A percentile compares a stretch with the other conserved stretches of the same genome.
Evolutionary conservation across 2,113 vertebrate genomes (phyloP).

Genomic region (Phylloscopus trochiloides): DNA sequence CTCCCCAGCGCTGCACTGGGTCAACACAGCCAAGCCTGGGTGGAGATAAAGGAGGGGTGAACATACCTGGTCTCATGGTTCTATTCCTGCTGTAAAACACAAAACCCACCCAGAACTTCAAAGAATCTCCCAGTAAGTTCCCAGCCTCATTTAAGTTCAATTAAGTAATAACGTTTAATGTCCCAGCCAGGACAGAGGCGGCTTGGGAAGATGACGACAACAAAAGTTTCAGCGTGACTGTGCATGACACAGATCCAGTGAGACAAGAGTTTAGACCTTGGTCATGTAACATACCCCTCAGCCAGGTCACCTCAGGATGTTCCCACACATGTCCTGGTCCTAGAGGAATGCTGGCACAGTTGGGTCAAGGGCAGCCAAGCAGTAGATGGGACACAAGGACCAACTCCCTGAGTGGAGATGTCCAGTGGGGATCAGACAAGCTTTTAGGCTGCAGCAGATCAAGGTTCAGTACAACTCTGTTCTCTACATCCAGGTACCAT

Average conservation of each 20-base stretch:
- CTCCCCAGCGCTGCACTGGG: background rate
- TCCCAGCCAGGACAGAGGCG: background rate
- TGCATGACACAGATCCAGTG: accelerated
- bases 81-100: background rate
- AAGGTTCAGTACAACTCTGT: no score
- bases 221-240: background rate
- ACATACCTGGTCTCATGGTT: background rate
- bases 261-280: background rate
- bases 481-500: background rate
- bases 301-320: background rate
- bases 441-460: background rate
- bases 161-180: background rate
- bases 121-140: background rate
- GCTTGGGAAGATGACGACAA: background rate
- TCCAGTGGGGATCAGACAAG: accelerated
- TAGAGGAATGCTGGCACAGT: background rate
- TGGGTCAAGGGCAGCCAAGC: background rate
- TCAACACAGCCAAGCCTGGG: background rate
- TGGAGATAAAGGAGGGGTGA: background rate
- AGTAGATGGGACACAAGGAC: background rate
- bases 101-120: background rate
- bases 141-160: background rate
- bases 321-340: background rate
- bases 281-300: background rate
- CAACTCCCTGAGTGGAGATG: background rate